Evolutionary conservation across 2,888 invertebrate species (phyloP).

Genomic region (Apodemia mormo): DNA sequence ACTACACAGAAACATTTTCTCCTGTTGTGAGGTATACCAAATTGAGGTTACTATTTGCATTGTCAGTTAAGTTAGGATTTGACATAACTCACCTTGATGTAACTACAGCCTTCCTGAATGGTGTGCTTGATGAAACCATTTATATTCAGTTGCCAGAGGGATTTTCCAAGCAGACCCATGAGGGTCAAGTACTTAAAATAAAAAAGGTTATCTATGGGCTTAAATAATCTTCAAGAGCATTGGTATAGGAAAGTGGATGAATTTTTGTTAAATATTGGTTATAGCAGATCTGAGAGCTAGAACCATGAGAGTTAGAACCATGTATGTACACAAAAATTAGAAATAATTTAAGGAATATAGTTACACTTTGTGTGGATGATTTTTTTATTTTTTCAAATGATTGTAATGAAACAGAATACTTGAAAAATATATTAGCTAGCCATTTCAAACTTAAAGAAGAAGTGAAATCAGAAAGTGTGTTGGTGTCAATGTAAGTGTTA

Average conservation of each 20-base stretch:
- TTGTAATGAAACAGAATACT: neutral
- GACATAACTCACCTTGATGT: constrained; percentile 28
- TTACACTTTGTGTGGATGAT: neutral
- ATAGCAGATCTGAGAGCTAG: neutral
- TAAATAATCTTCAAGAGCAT: constrained; percentile 3
- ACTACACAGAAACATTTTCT: neutral
- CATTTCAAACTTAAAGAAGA: neutral
- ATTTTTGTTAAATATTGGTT: neutral
- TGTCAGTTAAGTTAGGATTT: constrained; percentile 29
- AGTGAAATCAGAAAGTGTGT: neutral
- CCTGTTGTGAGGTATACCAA: neutral
- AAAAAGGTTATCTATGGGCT: neutral
- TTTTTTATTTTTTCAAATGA: neutral
- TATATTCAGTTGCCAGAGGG: constrained; percentile 33
- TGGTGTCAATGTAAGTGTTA: neutral
- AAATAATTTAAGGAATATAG: neutral
- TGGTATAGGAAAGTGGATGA: constrained; percentile 4
- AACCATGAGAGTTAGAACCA: neutral
- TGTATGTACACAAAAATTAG: constrained; percentile 3
- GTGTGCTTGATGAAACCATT: constrained; percentile 32
- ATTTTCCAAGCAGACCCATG: neutral
- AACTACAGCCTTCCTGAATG: constrained; percentile 28
- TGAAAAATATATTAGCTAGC: neutral
- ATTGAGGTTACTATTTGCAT: neutral
- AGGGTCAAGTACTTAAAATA: neutral